Conservation (phyloP, 2,113 vertebrate species). For the Syngnathoides biaculeatus region DNA sequence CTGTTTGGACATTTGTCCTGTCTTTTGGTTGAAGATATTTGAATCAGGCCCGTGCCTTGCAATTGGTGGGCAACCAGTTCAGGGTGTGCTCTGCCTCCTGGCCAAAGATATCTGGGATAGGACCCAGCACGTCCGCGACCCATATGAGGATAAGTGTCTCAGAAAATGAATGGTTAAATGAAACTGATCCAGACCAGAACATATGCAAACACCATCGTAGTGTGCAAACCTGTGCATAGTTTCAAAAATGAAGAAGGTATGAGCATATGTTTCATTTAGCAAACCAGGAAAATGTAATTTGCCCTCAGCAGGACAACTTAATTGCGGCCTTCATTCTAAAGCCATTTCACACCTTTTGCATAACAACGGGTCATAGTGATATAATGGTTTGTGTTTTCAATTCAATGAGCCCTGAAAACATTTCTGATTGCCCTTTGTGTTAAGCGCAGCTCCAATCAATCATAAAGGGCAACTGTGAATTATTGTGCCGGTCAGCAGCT, state of each 20-base stretch:
- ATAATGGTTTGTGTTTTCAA: slow-evolving; percentile 25
- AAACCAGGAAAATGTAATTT: neutral
- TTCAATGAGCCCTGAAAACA: slow-evolving; percentile 31
- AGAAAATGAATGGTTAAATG: too few relatives aligned
- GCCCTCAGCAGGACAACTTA: neutral
- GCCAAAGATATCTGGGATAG: too few relatives aligned
- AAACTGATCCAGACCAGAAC: too few relatives aligned
- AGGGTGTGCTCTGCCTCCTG: too few relatives aligned
- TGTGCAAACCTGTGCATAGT: neutral
- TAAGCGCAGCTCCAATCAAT: slow-evolving; percentile 55
- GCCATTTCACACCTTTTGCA: slow-evolving; percentile 1
- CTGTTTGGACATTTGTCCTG: too few relatives aligned
- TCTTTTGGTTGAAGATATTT: too few relatives aligned
- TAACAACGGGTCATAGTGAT: slow-evolving; percentile 14
- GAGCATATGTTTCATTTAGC: neutral
- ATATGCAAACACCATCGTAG: neutral
- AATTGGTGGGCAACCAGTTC: too few relatives aligned
- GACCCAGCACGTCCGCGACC: too few relatives aligned
- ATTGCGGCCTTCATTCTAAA: neutral
- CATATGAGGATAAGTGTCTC: too few relatives aligned
- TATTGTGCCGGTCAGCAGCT: slow-evolving; percentile 65
- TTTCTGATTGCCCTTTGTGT: slow-evolving; percentile 32
- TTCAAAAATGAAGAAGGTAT: neutral
- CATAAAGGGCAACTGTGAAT: slow-evolving; percentile 58
- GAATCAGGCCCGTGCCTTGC: too few relatives aligned